Base-by-base conservation (phyloP, 2,797 vertebrate genomes). In the Amblyraja radiata region DNA sequence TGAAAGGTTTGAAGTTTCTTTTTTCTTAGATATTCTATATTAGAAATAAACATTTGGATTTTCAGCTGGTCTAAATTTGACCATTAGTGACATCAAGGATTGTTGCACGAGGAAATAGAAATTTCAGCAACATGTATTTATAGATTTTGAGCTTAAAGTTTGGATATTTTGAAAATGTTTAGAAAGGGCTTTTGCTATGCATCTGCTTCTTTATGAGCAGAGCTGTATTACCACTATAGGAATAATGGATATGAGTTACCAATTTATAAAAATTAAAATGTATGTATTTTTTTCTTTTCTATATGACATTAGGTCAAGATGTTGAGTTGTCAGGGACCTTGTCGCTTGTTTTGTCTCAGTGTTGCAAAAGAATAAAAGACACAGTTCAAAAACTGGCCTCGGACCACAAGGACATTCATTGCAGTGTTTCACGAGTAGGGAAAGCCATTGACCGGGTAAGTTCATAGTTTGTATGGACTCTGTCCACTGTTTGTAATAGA, bases 361-460 rank as follows among this genome's bases (percentile, higher is more conserved):
- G 97, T 94, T 97, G 97, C 94, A 97, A 97, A 94, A 96, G 97
- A 95, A 97, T 97, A 95, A 97, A 97, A 94, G 97, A 97, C 94
- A 97, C 97, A 3, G 97, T 97, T 93, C 97, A 97, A 0, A 97
- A 97, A 93, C 94, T 97, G 95, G 97, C 97, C 83, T 97, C 97
- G 0, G 97, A 97, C 94, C 97, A 97, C 94, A 97, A 97, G 94
- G 97, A 97, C 94, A 97, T 97, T 93, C 97, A 97, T 94, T 97
- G 97, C 96, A 97, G 97, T 0, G 97, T 97, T 25, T 97, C 97
- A 94, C 94, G 97, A 81, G 97, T 97, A 93, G 97, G 97, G 94
- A 97, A 97, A 96, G 97, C 97, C 95, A 97, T 97, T 93, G 97
- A 97, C 94, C 97, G 97, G 97, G 97, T 97, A 96, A 65, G 94